Evolutionary conservation across 1,140 invertebrate genomes (phyloP).

Genomic region (Orchesella cincta): DNA sequence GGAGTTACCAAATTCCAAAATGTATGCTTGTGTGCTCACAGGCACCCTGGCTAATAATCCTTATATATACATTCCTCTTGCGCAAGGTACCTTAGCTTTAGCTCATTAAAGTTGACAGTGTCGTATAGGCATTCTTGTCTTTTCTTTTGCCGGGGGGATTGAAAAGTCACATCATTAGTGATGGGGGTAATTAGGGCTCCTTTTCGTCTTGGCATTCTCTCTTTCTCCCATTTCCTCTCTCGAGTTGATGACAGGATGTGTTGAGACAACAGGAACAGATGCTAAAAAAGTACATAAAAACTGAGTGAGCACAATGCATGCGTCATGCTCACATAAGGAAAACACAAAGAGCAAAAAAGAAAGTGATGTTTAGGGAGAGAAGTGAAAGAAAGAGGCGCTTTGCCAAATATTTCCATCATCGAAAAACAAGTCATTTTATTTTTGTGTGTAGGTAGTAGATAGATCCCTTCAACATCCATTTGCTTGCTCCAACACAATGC

Average conservation of each 20-base stretch:
- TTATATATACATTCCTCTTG: too few species aligned
- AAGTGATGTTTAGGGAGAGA: not conserved
- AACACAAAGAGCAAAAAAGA: not conserved
- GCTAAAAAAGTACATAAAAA: not conserved
- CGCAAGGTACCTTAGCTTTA: too few species aligned
- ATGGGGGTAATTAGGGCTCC: not conserved
- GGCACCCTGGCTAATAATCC: too few species aligned
- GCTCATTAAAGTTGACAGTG: not conserved
- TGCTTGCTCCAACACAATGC: too few species aligned
- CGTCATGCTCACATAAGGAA: not conserved
- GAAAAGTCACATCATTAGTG: slow-evolving; percentile 8
- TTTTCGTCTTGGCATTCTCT: slow-evolving; percentile 2
- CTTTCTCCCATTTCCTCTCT: not conserved
- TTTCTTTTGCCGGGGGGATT: not conserved
- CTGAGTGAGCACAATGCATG: not conserved
- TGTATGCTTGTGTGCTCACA: too few species aligned
- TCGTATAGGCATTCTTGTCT: not conserved
- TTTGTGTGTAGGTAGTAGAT: too few species aligned
- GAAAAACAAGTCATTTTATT: not conserved
- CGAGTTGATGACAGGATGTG: not conserved
- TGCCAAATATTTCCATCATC: not conserved
- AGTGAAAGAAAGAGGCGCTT: not conserved
- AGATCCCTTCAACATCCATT: too few species aligned
- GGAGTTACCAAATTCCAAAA: too few species aligned
- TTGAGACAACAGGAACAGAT: not conserved